Conservation (phyloP, 2,797 vertebrate genomes). For the Argentina silus region DNA sequence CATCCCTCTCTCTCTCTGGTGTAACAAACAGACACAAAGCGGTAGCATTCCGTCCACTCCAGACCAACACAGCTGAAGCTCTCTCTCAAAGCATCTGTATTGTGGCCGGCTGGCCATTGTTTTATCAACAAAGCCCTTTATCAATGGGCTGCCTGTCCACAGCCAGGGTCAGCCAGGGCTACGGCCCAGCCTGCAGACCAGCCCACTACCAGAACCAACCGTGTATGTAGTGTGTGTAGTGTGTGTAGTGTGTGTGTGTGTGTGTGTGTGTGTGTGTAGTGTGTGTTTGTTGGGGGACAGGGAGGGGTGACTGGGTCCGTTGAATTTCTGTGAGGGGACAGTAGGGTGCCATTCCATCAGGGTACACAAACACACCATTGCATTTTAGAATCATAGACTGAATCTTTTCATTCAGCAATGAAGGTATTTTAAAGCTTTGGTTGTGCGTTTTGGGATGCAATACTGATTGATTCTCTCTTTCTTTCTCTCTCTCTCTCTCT, state of each 20-base stretch:
- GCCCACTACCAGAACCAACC: constrained; percentile 10
- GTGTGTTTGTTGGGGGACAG: neutral
- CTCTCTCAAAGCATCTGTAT: constrained; percentile 65
- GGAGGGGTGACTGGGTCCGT: constrained; percentile 23
- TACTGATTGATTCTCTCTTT: constrained; percentile 3
- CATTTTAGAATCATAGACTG: too few relatives aligned
- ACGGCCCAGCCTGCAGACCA: constrained; percentile 14
- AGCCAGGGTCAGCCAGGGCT: constrained; percentile 62
- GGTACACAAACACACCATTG: neutral
- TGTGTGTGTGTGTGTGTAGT: neutral
- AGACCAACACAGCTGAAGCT: constrained; percentile 38
- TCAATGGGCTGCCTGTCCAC: constrained; percentile 64
- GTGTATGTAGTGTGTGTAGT: constrained; percentile 2
- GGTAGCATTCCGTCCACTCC: constrained; percentile 66
- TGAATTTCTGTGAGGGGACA: neutral
- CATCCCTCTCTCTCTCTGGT: neutral
- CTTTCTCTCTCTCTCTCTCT: constrained; percentile 6
- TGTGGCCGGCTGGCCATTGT: constrained; percentile 72
- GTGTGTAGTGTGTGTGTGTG: neutral
- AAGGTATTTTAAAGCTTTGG: too few relatives aligned
- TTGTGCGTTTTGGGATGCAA: too few relatives aligned
- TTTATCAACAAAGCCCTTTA: constrained; percentile 71
- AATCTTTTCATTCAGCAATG: too few relatives aligned
- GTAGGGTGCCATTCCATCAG: neutral
- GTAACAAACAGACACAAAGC: constrained; percentile 38